These are phyloP conservation scores for Cistogaster globosa DNA, from an alignment of 2,888 invertebrate species.

Conservation along the genomic window DNA sequence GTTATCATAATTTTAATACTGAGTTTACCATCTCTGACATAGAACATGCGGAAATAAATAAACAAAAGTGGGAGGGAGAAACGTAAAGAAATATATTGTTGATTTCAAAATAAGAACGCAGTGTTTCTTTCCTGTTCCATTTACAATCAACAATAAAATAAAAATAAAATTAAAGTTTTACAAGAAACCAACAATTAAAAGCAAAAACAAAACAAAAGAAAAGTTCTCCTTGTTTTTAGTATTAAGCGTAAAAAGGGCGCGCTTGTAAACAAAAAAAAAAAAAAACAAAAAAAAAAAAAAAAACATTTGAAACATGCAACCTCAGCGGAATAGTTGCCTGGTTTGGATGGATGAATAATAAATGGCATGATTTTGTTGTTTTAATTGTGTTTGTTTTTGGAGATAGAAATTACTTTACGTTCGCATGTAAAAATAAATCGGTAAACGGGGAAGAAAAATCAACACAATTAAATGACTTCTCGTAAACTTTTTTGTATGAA, in stretches of 20 bases:
- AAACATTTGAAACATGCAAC: slow-evolving; percentile 48
- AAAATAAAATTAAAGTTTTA: slow-evolving; percentile 34
- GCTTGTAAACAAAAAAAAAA: slow-evolving; percentile 35
- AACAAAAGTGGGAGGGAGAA: slow-evolving; percentile 34
- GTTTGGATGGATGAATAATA: not conserved
- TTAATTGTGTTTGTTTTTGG: not conserved
- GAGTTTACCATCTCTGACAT: not conserved
- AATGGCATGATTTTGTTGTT: slow-evolving; percentile 14
- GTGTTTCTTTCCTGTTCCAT: slow-evolving; percentile 35
- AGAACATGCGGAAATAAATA: not conserved
- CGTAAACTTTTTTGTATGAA: not conserved
- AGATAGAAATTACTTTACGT: slow-evolving; percentile 16
- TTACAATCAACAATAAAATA: slow-evolving; percentile 30
- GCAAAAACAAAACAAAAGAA: not conserved
- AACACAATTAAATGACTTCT: not conserved
- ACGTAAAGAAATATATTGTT: slow-evolving; percentile 45
- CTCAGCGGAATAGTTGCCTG: not conserved
- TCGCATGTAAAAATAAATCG: not conserved
- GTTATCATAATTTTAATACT: too few relatives aligned
- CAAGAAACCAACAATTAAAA: slow-evolving; percentile 5
- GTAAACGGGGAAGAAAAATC: not conserved
- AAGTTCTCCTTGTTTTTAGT: not conserved
- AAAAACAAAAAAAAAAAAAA: slow-evolving; percentile 21
- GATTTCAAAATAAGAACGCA: slow-evolving; percentile 52
- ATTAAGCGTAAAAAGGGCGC: slow-evolving; percentile 47